These are phyloP conservation scores for Ennomos erosarius DNA, from an alignment of 2,888 invertebrate species.

Conservation along the genomic window DNA sequence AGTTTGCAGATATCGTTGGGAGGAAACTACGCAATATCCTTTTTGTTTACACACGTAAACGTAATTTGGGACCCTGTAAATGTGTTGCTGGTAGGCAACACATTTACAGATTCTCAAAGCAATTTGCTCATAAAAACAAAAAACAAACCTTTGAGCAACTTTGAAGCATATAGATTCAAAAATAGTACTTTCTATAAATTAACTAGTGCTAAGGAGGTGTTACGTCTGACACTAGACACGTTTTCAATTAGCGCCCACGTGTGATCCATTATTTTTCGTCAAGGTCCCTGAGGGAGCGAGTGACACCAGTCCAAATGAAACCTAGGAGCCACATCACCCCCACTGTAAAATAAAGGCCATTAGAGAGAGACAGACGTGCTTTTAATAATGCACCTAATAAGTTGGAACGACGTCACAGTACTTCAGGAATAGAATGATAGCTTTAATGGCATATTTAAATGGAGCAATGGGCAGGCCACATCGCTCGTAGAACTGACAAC, in stretches of 20 bases:
- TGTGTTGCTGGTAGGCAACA: too few relatives aligned
- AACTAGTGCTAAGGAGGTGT: too few relatives aligned
- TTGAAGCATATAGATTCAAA: too few relatives aligned
- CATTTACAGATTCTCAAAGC: too few relatives aligned
- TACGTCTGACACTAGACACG: too few relatives aligned
- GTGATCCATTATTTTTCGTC: neutral
- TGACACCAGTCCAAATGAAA: conserved; percentile 3
- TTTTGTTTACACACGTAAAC: neutral
- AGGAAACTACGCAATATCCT: conserved; percentile 5
- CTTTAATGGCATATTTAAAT: conserved; percentile 1
- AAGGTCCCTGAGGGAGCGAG: neutral
- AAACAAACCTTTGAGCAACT: too few relatives aligned
- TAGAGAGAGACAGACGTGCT: conserved; percentile 9
- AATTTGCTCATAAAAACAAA: too few relatives aligned
- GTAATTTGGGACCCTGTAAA: neutral
- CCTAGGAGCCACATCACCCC: conserved; percentile 12
- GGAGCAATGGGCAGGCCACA: too few relatives aligned
- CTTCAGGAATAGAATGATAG: neutral
- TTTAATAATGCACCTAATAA: conserved; percentile 20
- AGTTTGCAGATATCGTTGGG: neutral
- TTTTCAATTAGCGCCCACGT: too few relatives aligned
- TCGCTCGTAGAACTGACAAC: too few relatives aligned
- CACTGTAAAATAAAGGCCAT: conserved; percentile 13
- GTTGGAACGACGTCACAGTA: neutral
- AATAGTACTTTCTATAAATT: too few relatives aligned